Base-by-base conservation (phyloP, 2,888 invertebrate species). In the Drosophila infuscata region DNA sequence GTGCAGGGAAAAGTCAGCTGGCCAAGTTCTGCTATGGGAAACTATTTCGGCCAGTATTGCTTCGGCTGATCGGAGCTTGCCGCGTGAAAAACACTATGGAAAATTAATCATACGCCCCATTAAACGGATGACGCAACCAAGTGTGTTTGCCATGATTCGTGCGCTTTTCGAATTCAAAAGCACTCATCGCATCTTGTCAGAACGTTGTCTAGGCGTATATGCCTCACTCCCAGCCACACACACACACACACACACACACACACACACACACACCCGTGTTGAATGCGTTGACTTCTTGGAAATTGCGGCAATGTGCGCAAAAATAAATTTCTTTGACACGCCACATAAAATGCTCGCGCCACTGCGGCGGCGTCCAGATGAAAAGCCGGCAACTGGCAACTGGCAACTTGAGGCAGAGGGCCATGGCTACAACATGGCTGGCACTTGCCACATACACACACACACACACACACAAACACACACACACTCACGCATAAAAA, bases 21-120 rank as follows among this genome's bases (percentile, higher is more conserved):
- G 82, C 76, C 83, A 80, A 79, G 76, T 81, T 80, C 83, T 79
- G 76, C 81, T 70, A 75, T 77, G 81, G 76, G 74, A 79, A 79
- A 79, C 79, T 76, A 80, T 80, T 64, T 66, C 70, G 64, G 62
- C 33, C 32, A 33, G 15, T 33, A 17, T 17, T 17, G 35, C 53
- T 20, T 33, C 15, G n/a, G 35, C 35, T 25, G 38, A 38, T 48
- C 43, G 29, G 43, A 43, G 48, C 59, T 30, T 15, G 36, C 30
- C 38, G 58, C 54, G 29, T 8, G 81, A 71, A 65, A 49, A 58
- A 56, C 60, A 64, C 46, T 49, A 38, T 53, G 35, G 53, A 75
- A 83, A 82, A 85, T 89, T 86, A 89, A 89, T 86, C 89, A 86
- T 86, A 89, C 85, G 85, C 89, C 88, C 85, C 85, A 89, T 86